These are phyloP conservation scores for Eristalis arbustorum DNA, from an alignment of 2,888 invertebrate species.

Conservation along the genomic window DNA sequence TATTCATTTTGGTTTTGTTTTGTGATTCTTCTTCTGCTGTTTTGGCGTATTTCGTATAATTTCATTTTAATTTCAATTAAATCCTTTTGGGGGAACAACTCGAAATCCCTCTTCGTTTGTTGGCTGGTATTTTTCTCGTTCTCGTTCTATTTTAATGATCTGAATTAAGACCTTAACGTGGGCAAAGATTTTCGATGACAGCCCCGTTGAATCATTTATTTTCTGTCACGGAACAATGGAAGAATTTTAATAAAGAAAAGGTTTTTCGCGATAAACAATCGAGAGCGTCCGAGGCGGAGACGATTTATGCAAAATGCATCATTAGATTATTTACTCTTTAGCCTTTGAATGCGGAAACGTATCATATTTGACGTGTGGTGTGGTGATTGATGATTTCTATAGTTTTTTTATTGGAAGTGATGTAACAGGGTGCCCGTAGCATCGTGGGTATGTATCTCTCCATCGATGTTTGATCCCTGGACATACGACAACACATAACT, in stretches of 20 bases:
- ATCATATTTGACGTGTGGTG: not conserved
- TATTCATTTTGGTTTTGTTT: conserved; percentile 39
- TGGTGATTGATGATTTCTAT: too few species aligned
- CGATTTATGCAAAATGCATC: conserved; percentile 2
- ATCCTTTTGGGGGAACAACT: conserved; percentile 60
- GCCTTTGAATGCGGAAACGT: not conserved
- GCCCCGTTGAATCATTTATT: conserved; percentile 59
- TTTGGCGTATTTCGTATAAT: conserved; percentile 57
- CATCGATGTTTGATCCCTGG: too few species aligned
- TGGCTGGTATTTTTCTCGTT: conserved; percentile 43
- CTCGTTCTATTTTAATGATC: conserved; percentile 58
- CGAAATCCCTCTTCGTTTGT: conserved; percentile 68
- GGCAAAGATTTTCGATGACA: conserved; percentile 66
- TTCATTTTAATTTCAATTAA: conserved; percentile 70
- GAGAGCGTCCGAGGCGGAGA: not conserved
- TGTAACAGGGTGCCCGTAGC: too few species aligned
- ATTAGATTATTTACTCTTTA: not conserved
- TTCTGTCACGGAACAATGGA: conserved; percentile 54
- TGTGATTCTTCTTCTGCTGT: conserved; percentile 11
- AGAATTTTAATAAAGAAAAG: conserved; percentile 53
- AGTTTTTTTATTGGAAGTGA: too few species aligned
- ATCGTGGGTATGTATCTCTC: too few species aligned
- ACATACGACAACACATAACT: too few species aligned
- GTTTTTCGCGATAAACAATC: conserved; percentile 18
- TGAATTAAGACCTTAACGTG: conserved; percentile 66